Conservation (phyloP, 2,888 invertebrate species). For the Ellobium chinense region DNA sequence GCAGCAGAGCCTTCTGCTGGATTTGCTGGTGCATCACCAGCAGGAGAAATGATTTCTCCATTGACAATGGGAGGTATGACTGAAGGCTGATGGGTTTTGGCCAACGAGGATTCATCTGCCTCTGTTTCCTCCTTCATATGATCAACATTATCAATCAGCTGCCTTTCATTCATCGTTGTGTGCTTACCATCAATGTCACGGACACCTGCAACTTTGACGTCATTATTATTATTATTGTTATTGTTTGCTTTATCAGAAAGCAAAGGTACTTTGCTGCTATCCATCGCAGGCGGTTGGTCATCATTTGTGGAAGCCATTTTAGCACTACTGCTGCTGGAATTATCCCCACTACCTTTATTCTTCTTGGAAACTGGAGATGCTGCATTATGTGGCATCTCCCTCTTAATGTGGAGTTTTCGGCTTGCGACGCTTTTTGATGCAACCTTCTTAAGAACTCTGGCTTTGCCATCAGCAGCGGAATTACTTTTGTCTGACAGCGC, state of each 20-base stretch:
- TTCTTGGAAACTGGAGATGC: neutral
- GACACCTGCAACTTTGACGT: neutral
- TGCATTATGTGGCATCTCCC: neutral
- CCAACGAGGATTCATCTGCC: neutral
- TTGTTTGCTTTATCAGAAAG: slow-evolving; percentile 11
- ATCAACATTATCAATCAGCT: neutral
- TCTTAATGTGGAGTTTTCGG: slow-evolving; percentile 1
- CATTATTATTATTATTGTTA: slow-evolving; percentile 26
- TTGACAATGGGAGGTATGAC: neutral
- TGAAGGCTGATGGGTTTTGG: neutral
- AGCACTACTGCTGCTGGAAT: neutral
- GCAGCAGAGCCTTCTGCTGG: neutral
- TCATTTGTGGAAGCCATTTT: slow-evolving; percentile 6
- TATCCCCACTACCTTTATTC: neutral
- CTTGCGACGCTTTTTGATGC: neutral
- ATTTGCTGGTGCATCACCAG: slow-evolving; percentile 37
- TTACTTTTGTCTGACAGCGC: neutral
- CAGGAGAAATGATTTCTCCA: slow-evolving; percentile 33
- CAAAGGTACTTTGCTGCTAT: neutral
- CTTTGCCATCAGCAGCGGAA: neutral
- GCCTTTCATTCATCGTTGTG: neutral
- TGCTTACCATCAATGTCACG: neutral
- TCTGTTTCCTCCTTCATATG: neutral
- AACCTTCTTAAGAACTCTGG: neutral
- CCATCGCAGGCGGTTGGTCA: neutral